These are phyloP conservation scores for Hydrophis major DNA, from an alignment of 2,797 vertebrate genomes.

Conservation along the genomic window DNA sequence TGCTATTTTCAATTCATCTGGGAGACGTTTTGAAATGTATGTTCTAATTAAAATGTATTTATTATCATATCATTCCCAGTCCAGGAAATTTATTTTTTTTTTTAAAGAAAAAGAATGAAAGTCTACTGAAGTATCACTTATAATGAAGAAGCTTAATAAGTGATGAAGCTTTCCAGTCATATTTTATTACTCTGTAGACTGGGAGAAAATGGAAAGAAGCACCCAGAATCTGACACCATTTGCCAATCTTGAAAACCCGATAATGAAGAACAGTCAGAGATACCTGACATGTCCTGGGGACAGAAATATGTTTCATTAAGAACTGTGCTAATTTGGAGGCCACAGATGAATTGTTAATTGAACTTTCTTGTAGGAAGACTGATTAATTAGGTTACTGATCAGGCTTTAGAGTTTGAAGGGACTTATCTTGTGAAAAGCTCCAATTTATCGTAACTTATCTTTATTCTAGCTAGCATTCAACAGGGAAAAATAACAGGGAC, in stretches of 20 bases:
- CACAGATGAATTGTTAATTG: not conserved
- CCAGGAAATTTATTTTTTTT: not conserved
- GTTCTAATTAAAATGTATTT: not conserved
- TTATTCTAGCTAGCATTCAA: not conserved
- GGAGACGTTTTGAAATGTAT: not conserved
- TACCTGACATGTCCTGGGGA: not conserved
- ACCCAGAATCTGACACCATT: not conserved
- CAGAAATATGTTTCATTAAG: not conserved
- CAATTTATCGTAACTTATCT: not conserved
- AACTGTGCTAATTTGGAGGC: not conserved
- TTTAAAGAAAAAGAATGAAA: not conserved
- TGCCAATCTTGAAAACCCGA: not conserved
- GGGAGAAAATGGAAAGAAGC: not conserved
- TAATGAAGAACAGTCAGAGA: not conserved
- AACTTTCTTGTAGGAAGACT: constrained; percentile 1
- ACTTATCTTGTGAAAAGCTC: not conserved
- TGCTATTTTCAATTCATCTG: not conserved
- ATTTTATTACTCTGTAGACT: not conserved
- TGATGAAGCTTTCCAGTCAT: not conserved
- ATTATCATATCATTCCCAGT: constrained; percentile 6
- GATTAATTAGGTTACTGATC: constrained; percentile 6
- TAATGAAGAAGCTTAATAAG: not conserved
- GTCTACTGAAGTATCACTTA: not conserved
- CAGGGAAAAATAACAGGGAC: not conserved
- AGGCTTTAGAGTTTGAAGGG: not conserved